Base-by-base conservation (phyloP, 2,888 invertebrate genomes). In the Linnaemya vulpina region DNA sequence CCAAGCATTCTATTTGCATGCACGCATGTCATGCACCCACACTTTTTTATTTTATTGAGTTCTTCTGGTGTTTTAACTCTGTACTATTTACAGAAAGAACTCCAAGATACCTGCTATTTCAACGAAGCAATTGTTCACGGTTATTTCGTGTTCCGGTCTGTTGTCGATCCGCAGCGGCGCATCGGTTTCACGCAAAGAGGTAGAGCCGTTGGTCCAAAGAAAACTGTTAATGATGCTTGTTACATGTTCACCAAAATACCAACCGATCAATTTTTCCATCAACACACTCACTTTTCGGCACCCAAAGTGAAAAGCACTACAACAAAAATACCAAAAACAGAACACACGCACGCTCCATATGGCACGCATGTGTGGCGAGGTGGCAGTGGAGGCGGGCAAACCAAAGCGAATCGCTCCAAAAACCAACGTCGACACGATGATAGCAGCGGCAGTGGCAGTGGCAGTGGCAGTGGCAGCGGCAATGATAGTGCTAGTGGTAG, bases 121-220 rank as follows among this genome's bases (percentile, higher is more conserved):
- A 92, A 91, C 90, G 92, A 92, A 89, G 90, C 90, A 86, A 91
- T 92, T 88, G 90, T 90, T 83, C 91, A 91, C 90, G 92, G 92
- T 90, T 92, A 92, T 91, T 91, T 90, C 90, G 91, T 91, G 88
- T 92, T 90, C 89, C 90, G 90, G 85, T 92, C 92, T 87, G 90
- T 91, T 87, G 89, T 92, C 90, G 91, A 92, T 90, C 89, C 89
- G 87, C 89, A 90, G 88, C 92, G 91, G 87, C 91, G 91, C 86
- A 90, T 92, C 89, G 92, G 92, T 87, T 92, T 92, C 90, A 92
- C 92, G 87, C 91, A 90, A 87, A 90, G 91, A 90, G 92, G 92
- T 91, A 92, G 91, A 88, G 91, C 92, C 84, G 90, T 92, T 71
- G 92, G 92, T 30, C 92, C 92, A 46, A 91, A 91, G 87, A 91